A percentile compares a stretch with the other conserved stretches of the same genome.
phyloP scores from a whole-genome alignment of 2,797 vertebrate genomes.

The Esox masquinongy region DNA sequence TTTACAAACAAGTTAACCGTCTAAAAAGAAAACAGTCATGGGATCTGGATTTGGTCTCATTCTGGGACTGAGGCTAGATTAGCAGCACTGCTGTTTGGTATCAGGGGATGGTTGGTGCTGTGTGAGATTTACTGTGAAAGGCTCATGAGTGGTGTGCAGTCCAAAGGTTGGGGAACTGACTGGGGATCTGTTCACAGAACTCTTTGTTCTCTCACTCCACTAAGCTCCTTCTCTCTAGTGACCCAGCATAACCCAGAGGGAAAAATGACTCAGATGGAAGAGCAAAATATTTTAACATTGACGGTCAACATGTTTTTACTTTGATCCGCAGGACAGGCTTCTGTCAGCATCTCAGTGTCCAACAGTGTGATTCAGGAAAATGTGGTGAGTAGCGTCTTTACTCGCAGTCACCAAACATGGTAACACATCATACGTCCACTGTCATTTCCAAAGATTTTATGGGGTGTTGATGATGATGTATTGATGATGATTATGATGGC shows the following conservation, averaged over 20 bases:
- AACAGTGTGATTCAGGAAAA: slow-evolving; percentile 92
- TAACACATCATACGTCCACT: background rate
- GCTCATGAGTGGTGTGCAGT: background rate
- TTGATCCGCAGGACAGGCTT: slow-evolving; percentile 81
- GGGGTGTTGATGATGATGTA: background rate
- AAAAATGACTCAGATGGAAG: background rate
- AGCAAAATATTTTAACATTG: background rate
- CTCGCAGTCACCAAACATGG: background rate
- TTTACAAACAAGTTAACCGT: background rate
- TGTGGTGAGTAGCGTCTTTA: slow-evolving; percentile 73
- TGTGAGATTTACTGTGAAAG: slow-evolving; percentile 4
- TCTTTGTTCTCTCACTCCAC: background rate
- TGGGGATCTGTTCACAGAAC: background rate
- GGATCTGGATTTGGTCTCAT: background rate
- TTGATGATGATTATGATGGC: slow-evolving; percentile 1
- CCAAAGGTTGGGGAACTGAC: background rate
- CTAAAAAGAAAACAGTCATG: background rate
- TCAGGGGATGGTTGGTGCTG: background rate
- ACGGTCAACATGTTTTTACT: background rate
- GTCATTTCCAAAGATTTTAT: background rate
- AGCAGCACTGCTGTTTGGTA: background rate
- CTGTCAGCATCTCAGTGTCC: slow-evolving; percentile 87
- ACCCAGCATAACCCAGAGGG: background rate
- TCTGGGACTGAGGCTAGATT: background rate
- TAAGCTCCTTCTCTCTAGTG: background rate